Evolutionary conservation across 2,888 invertebrate species (phyloP).

Genomic region (Synergus itoensis): DNA sequence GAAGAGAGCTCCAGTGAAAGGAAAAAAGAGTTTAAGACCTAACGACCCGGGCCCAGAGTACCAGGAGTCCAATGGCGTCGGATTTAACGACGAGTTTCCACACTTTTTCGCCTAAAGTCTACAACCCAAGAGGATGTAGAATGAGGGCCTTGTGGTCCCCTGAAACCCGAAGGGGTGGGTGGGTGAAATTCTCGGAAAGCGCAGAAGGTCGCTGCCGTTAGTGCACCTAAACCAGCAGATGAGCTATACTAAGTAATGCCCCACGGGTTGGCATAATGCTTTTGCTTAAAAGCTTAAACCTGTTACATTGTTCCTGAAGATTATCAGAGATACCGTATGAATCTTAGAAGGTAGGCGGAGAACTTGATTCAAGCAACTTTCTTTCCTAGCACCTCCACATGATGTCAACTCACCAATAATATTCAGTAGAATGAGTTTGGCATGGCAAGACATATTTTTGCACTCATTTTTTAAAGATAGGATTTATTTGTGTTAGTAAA

Average conservation of each 20-base stretch:
- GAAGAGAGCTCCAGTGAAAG: slow-evolving; percentile 47
- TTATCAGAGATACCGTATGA: neutral
- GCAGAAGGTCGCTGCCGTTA: slow-evolving; percentile 56
- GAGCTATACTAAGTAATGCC: slow-evolving; percentile 12
- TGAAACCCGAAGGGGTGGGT: slow-evolving; percentile 17
- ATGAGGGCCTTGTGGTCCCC: slow-evolving; percentile 47
- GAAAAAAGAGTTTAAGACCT: slow-evolving; percentile 42
- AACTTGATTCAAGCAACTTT: slow-evolving; percentile 8
- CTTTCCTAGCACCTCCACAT: neutral
- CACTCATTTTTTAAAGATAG: neutral
- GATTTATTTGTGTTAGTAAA: no score
- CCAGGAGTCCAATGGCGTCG: slow-evolving; percentile 51
- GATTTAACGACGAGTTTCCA: slow-evolving; percentile 60
- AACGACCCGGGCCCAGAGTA: slow-evolving; percentile 48
- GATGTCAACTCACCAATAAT: slow-evolving; percentile 10
- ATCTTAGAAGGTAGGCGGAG: slow-evolving; percentile 28
- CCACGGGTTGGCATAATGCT: slow-evolving; percentile 39
- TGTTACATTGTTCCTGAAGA: slow-evolving; percentile 50
- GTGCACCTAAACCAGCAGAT: slow-evolving; percentile 33
- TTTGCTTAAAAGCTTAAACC: slow-evolving; percentile 53
- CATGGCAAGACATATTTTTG: neutral
- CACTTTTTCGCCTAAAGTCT: slow-evolving; percentile 52
- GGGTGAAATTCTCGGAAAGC: slow-evolving; percentile 57
- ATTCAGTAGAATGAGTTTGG: neutral
- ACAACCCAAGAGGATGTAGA: slow-evolving; percentile 41